Conservation (phyloP, 2,113 vertebrate genomes). For the Cyphomyrus discorhynchus region DNA sequence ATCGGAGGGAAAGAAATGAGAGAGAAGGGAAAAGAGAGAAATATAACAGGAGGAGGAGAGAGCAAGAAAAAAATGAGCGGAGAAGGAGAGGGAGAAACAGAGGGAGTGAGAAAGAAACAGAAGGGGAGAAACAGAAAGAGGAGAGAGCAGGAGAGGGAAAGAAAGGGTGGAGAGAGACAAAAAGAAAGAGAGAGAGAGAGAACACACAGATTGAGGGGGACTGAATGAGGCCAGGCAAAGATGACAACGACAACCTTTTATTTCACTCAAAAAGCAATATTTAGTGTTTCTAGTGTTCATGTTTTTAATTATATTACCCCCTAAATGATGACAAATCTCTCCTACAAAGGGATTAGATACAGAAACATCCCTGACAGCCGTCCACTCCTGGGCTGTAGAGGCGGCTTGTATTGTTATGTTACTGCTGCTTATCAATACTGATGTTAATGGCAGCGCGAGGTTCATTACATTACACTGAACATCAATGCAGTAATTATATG, state of each 20-base stretch:
- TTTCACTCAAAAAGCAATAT: background rate
- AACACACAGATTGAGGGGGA: background rate
- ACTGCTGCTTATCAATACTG: background rate
- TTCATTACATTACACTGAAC: background rate
- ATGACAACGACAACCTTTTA: background rate
- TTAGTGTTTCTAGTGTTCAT: background rate
- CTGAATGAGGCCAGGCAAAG: background rate
- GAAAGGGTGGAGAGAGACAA: background rate
- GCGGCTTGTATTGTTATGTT: background rate
- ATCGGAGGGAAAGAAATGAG: background rate
- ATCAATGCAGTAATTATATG: slow-evolving; percentile 9
- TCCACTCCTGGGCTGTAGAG: background rate
- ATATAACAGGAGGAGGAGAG: background rate
- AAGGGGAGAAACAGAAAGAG: background rate
- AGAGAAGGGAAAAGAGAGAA: background rate
- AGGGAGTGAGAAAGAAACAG: background rate
- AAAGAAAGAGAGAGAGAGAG: background rate
- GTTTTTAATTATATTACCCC: background rate
- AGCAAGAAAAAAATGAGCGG: background rate
- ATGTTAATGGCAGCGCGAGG: background rate
- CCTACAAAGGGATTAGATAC: background rate
- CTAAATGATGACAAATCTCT: background rate
- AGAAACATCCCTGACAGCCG: background rate
- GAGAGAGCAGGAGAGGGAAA: background rate
- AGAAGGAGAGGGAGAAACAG: background rate